Percentiles rank a stretch among this genome's conserved stretches.
These are phyloP conservation scores for Phrynosoma platyrhinos DNA, from an alignment of 2,113 vertebrate species.

Conservation along the genomic window DNA sequence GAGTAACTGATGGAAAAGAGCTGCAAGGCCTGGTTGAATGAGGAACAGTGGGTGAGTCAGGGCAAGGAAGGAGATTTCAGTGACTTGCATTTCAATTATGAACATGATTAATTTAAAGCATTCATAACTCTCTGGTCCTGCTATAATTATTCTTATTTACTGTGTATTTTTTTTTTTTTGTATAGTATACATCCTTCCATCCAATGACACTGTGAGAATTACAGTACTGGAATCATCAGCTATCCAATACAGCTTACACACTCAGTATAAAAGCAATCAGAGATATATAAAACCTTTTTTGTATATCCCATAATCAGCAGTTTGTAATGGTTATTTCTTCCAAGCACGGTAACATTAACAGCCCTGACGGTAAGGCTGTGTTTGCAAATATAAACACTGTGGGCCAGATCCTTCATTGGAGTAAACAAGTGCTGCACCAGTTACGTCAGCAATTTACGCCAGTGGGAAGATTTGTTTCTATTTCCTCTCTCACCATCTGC, in stretches of 20 bases:
- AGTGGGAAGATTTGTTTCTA: neutral
- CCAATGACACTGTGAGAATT: neutral
- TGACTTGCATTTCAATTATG: neutral
- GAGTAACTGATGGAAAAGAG: neutral
- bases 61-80: neutral
- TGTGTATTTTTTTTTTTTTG: neutral
- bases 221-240: neutral
- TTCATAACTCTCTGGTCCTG: neutral
- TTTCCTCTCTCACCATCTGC: conserved; percentile 22
- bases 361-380: conserved; percentile 9
- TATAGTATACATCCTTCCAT: neutral
- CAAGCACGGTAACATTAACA: conserved; percentile 16
- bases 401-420: neutral
- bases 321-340: conserved; percentile 33
- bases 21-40: neutral
- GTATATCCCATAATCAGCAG: conserved; percentile 22
- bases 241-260: conserved; percentile 8
- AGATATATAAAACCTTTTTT: conserved; percentile 12
- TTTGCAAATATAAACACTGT: conserved; percentile 25
- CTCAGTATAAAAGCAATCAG: conserved; percentile 17
- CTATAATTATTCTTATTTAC: neutral
- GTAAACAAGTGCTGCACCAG: conserved; percentile 18
- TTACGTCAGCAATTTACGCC: conserved; percentile 20
- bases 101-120: conserved; percentile 1
- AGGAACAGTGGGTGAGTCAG: neutral